Base-by-base conservation (phyloP, 2,888 invertebrate genomes). In the Scrobipalpa costella region DNA sequence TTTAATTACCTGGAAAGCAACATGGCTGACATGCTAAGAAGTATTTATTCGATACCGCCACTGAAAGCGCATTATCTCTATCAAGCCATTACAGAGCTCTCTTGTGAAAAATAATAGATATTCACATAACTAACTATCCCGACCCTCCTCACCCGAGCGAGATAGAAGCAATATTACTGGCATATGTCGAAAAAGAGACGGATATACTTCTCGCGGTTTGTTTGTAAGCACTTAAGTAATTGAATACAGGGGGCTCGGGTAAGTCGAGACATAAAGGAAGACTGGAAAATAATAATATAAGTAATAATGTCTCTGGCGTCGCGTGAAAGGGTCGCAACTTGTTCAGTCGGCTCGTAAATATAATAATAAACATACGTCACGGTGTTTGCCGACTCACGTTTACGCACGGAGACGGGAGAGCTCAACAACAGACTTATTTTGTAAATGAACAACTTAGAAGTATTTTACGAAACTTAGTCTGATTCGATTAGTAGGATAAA, bases 91-190 rank as follows among this genome's bases (percentile, higher is more conserved):
- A 86, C 83, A 78, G 75, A 77, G 77, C 77, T 82, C 80, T 86
- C 82, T 83, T 82, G 83, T 85, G 86, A 88, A 88, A 88, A 88
- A 88, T 88, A 87, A 88, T 89, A 89, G 88, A 86, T 88, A 83
- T 85, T 83, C 87, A 86, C 85, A 85, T 88, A 89, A 90, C 88
- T 88, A 89, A 90, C 88, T 90, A 89, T 83, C 72, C 79, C 79
- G 73, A 80, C 82, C 83, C 81, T 75, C 77, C 74, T 69, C 76
- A 78, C 66, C 63, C 68, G 75, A 81, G 78, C 58, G 68, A 67
- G 67, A 77, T 61, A 69, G 69, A 64, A 55, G 62, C 67, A 69
- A 57, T 67, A 65, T 65, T 63, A 69, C 52, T 63, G 57, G 67
- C 72, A 75, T 69, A 72, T 68, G 78, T 73, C 67, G 69, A 76